Evolutionary conservation across 1,140 invertebrate species (phyloP), one percentile per base, ranked within the genome.

Genomic region (Diploscapter pachys): DNA sequence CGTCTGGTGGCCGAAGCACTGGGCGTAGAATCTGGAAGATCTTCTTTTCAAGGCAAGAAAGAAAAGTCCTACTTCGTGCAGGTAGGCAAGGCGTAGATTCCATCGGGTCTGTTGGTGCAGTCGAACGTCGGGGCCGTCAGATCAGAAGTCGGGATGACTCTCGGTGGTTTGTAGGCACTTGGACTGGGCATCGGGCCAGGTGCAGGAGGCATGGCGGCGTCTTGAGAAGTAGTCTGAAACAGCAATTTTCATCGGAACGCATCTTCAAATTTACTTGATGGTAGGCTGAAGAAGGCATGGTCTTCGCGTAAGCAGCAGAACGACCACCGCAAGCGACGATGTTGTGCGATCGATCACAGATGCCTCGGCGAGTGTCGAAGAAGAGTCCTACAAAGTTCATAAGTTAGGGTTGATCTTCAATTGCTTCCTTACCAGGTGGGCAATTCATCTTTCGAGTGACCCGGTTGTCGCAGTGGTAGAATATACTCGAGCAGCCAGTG

Each of bases 71-170:
- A 31, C 31, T 31, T 13, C 6, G 71, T 6, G 59, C 71, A 72
- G 4, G 63, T 63, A 49, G 6, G n/a, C 5, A 67, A 13, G 61
- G 71, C 31, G 51, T 72, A 66, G 71, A 72, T 53, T 5, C 71
- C 71, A 50, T 72, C 71, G 48, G 49, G 5, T 52, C 65, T 72
- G 9, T 52, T 52, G 51, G 5, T 48, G 71, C 71, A 72, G 66
- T 68, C 66, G 51, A 68, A 68, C 13, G 57, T 59, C 57, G 31
- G 31, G 31, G 31, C 31, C 31, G 31, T 31, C 31, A 31, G 31
- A 31, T 31, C 31, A 31, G 31, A 31, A 31, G 31, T 31, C 31
- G 31, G 31, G 31, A 31, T 31, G 31, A 31, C 31, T 31, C 31
- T 31, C 31, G 31, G 31, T 31, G 31, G 31, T 31, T 31, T 31